Evolutionary conservation across 2,797 vertebrate species (phyloP).

Genomic region (Alosa sapidissima): DNA sequence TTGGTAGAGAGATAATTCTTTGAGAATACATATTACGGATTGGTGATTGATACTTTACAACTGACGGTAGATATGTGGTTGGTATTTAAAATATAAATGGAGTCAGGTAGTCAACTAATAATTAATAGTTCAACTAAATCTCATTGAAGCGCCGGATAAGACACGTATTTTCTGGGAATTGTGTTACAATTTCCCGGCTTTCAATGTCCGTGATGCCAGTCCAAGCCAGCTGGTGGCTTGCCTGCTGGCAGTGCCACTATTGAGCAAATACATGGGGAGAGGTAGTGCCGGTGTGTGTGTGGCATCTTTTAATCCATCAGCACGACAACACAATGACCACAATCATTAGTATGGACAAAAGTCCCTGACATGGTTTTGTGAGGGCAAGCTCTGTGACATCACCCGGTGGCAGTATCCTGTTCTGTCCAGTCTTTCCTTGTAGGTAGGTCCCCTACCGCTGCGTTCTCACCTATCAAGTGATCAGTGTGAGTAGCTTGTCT

Average conservation of each 20-base stretch:
- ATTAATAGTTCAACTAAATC: too few species aligned
- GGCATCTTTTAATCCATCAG: conserved; percentile 14
- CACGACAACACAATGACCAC: conserved; percentile 1
- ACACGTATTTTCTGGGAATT: too few species aligned
- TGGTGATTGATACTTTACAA: too few species aligned
- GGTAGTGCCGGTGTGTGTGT: not conserved
- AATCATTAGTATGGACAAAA: conserved; percentile 16
- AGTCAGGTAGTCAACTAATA: too few species aligned
- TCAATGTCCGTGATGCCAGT: not conserved
- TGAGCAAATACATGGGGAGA: not conserved
- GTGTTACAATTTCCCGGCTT: too few species aligned
- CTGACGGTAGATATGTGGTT: too few species aligned
- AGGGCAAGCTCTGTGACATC: conserved; percentile 13
- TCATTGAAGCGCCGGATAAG: too few species aligned
- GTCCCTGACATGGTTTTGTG: conserved; percentile 18
- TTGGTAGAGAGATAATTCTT: too few species aligned
- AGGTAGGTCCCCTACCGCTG: not conserved
- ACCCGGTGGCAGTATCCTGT: not conserved
- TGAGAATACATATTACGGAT: too few species aligned
- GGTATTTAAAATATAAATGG: too few species aligned
- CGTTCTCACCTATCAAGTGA: conserved; percentile 2
- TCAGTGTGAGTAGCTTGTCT: not conserved
- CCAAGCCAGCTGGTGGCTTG: not conserved
- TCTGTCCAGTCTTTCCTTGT: not conserved
- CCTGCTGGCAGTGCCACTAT: not conserved